Percentiles rank a stretch among this genome's conserved stretches.
Evolutionary conservation across 1,140 invertebrate genomes (phyloP).

Genomic region (Hylaeus anthracinus): DNA sequence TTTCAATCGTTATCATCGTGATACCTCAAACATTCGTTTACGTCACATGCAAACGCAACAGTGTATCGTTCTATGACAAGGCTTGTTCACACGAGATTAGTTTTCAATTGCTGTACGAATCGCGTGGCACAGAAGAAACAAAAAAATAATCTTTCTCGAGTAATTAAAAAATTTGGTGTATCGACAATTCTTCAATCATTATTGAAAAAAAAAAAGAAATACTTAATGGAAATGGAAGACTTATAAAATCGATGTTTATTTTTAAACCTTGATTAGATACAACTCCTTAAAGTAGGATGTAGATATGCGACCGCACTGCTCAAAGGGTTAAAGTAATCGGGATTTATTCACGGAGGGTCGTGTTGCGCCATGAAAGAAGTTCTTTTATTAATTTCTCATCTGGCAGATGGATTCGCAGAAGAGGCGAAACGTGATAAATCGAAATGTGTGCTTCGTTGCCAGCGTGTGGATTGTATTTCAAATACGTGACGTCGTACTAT

Average conservation of each 20-base stretch:
- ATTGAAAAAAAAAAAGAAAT: not conserved
- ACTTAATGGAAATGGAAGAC: not conserved
- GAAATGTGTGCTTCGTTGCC: not conserved
- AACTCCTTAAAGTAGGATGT: too few species aligned
- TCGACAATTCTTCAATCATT: not conserved
- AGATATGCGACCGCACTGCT: too few species aligned
- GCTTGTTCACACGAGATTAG: not conserved
- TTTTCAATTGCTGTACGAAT: slow-evolving; percentile 3
- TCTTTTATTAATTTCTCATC: slow-evolving; percentile 32
- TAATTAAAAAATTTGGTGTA: too few species aligned
- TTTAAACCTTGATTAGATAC: too few species aligned
- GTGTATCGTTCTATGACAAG: not conserved
- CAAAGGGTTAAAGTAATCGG: too few species aligned
- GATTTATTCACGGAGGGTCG: too few species aligned
- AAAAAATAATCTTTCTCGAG: too few species aligned
- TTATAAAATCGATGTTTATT: too few species aligned
- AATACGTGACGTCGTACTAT: not conserved
- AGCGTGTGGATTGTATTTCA: not conserved
- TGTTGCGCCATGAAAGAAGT: not conserved
- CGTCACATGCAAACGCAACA: not conserved
- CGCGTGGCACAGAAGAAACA: not conserved
- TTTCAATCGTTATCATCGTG: not conserved
- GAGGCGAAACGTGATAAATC: slow-evolving; percentile 4
- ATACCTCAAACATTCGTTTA: not conserved
- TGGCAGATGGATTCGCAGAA: slow-evolving; percentile 24